Base-by-base conservation (phyloP, 2,888 invertebrate genomes). In the Drosophila helvetica region DNA sequence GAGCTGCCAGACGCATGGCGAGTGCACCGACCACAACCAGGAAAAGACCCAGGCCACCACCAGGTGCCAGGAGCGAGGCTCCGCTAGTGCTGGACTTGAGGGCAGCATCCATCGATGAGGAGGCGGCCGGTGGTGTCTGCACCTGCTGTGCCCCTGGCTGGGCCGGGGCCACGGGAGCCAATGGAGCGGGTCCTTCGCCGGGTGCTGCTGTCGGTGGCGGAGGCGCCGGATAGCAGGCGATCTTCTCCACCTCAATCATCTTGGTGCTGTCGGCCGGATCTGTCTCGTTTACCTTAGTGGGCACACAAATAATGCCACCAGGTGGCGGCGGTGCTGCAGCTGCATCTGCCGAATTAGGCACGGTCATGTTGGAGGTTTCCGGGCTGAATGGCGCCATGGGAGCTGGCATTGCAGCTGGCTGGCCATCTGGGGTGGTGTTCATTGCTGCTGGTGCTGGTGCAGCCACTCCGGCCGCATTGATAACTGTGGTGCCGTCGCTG, bases 181-280 rank as follows among this genome's bases (percentile, higher is more conserved):
- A 54, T 0, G 84, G 77, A 2, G 78, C 80, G 0, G 81, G 77
- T 19, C 71, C 78, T 18, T 74, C 79, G 59, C 79, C 84, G 10
- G 80, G 71, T 25, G 87, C 74, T 18, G 87, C 78, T 8, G 88
- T 78, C 38, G 79, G 79, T 22, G 86, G 72, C 46, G 81, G 84
- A 17, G 91, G 90, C 19, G 90, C 90, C 62, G 91, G 91, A 75
- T 91, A 92, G 72, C 92, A 92, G 50, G 90, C 91, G 53, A 90
- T 79, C 61, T 91, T 90, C 67, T 91, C 89, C 4, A 91, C 90
- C 63, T 90, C 89, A 46, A 86, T 79, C 77, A 89, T 89, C 76
- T 92, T 92, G 38, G 60, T 87, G 58, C 84, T 79, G 74, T 92
- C 91, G 25, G 77, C 69, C n/a, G 91, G 91, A 87, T 91, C 91